Base-by-base conservation (phyloP, 2,797 vertebrate species). In the Hyperoplus immaculatus region DNA sequence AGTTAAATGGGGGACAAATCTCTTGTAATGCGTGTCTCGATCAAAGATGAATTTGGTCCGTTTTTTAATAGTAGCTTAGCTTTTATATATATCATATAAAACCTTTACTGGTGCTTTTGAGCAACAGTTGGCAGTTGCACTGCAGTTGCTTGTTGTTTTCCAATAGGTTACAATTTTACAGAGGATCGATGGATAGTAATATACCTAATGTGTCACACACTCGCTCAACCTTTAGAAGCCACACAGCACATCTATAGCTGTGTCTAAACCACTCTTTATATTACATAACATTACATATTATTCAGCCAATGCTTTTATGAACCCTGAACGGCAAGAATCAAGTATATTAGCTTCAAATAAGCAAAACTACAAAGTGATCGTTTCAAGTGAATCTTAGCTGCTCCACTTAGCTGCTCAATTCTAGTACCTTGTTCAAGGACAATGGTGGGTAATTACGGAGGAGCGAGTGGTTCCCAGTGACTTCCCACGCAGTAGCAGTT, bases 371-470 rank as follows among this genome's bases (percentile, higher is more conserved):
- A 29, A 29, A 29, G 29, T 29, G 29, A 29, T 29, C 29, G 29
- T 29, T 29, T 29, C 29, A 29, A 29, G 29, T 29, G 29, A 29
- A 29, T 29, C 29, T 29, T 29, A 29, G 29, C 29, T 41, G 12
- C 38, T 58, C 54, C 45, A 11, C 49, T 49, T 13, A 46, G 29
- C 15, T 68, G 64, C 47, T 75, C 6, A 29, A 10, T n/a, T 75
- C n/a, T 65, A 70, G 43, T 61, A 11, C 12, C 46, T 69, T 65
- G 8, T 68, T 74, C 7, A 82, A 69, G 45, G 50, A 59, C 66
- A 51, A 9, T 12, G 2, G 38, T 64, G 21, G 54, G 56, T 74
- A 65, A 78, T 78, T 81, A 13, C 29, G 14, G 45, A 67, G 12
- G 21, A 69, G 45, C 8, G 58, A 36, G 59, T 58, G 47, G 5